Evolutionary conservation across 2,888 invertebrate species (phyloP).

Genomic region (Anodontia alba): DNA sequence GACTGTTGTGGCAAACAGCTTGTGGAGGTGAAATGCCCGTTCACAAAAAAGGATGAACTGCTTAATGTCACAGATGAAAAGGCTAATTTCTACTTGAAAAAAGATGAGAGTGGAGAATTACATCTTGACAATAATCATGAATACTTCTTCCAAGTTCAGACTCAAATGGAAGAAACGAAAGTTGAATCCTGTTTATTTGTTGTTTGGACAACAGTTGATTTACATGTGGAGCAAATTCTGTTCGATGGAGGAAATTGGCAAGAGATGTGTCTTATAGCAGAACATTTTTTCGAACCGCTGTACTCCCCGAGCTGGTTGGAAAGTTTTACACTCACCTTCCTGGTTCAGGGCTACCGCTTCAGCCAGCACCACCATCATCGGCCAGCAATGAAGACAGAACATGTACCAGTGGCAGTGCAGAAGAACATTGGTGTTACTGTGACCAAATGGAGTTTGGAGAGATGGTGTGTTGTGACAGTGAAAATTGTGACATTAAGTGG

Average conservation of each 20-base stretch:
- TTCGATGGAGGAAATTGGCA: slow-evolving; percentile 27
- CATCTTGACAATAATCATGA: slow-evolving; percentile 1
- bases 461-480: too few relatives aligned
- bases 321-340: slow-evolving; percentile 35
- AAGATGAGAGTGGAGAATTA: not conserved
- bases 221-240: slow-evolving; percentile 28
- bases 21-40: slow-evolving; percentile 33
- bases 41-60: slow-evolving; percentile 15
- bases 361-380: too few relatives aligned
- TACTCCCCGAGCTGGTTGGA: slow-evolving; percentile 47
- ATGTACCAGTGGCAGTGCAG: too few relatives aligned
- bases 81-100: slow-evolving; percentile 15
- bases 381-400: too few relatives aligned
- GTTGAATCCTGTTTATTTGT: slow-evolving; percentile 26
- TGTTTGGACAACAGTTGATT: slow-evolving; percentile 23
- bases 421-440: too few relatives aligned
- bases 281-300: slow-evolving; percentile 17
- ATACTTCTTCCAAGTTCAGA: slow-evolving; percentile 38
- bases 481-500: too few relatives aligned
- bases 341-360: too few relatives aligned
- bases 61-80: slow-evolving; percentile 13
- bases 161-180: slow-evolving; percentile 31
- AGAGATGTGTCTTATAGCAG: slow-evolving; percentile 14
- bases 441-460: too few relatives aligned
- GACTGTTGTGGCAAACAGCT: slow-evolving; percentile 41